These are phyloP conservation scores for Hyposoter dolosus DNA, from an alignment of 2,888 invertebrate species.

Conservation along the genomic window DNA sequence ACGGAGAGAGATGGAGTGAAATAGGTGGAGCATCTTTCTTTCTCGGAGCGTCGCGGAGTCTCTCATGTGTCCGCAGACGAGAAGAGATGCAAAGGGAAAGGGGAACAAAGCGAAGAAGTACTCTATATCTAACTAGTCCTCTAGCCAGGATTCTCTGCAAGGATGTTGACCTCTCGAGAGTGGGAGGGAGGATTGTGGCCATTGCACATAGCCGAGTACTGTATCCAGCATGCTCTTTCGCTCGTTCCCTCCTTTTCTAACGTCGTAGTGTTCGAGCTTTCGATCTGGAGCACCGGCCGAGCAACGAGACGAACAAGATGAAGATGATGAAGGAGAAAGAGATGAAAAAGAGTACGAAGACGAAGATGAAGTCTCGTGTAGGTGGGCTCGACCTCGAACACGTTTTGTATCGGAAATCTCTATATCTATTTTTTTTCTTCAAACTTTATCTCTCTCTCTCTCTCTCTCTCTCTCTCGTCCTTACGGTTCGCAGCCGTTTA, in stretches of 20 bases:
- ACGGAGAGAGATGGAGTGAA: neutral
- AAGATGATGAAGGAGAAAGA: constrained; percentile 53
- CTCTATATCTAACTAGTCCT: constrained; percentile 64
- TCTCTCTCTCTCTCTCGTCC: constrained; percentile 24
- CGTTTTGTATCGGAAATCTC: constrained; percentile 57
- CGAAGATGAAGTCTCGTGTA: constrained; percentile 61
- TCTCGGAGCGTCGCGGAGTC: constrained; percentile 25
- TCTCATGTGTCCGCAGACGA: constrained; percentile 25
- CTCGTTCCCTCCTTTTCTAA: constrained; percentile 11
- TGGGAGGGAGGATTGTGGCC: constrained; percentile 36
- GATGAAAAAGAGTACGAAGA: constrained; percentile 43
- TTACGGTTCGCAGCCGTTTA: neutral
- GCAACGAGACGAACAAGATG: constrained; percentile 32
- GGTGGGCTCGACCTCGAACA: constrained; percentile 64
- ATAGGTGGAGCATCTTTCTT: constrained; percentile 14
- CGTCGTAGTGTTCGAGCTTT: constrained; percentile 40
- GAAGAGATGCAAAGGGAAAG: neutral
- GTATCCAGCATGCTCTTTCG: constrained; percentile 57
- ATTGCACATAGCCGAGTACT: constrained; percentile 52
- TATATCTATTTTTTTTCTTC: constrained; percentile 60
- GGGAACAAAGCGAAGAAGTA: constrained; percentile 29
- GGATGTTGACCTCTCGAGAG: constrained; percentile 63
- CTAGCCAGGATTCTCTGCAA: constrained; percentile 62
- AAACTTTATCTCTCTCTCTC: neutral
- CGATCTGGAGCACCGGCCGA: constrained; percentile 58